These are phyloP conservation scores for Osmerus eperlanus DNA, from an alignment of 2,113 vertebrate species.

Conservation along the genomic window DNA sequence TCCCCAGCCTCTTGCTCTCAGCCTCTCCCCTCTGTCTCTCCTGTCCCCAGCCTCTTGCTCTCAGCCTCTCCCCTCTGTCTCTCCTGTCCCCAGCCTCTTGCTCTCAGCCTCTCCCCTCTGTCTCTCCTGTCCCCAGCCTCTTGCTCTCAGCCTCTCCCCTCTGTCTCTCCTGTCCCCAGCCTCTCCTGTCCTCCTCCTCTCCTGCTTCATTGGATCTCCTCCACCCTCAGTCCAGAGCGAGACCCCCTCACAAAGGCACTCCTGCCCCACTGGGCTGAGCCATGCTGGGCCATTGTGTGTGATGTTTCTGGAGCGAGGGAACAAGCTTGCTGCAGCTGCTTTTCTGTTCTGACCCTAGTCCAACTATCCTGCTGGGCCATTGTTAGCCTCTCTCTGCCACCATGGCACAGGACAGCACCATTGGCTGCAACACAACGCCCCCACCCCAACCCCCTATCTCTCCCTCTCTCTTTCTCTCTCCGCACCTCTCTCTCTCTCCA, in stretches of 20 bases:
- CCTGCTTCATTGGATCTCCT: slow-evolving; percentile 8
- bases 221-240: slow-evolving; percentile 15
- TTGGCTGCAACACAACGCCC: slow-evolving; percentile 45
- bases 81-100: no score
- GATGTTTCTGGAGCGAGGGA: background rate
- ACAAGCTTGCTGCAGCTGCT: slow-evolving; percentile 54
- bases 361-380: slow-evolving; percentile 66
- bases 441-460: slow-evolving; percentile 38
- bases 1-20: no score
- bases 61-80: no score
- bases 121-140: no score
- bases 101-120: no score
- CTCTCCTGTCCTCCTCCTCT: background rate
- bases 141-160: no score
- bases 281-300: slow-evolving; percentile 48
- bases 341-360: slow-evolving; percentile 43
- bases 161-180: no score
- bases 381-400: slow-evolving; percentile 58
- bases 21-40: no score
- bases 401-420: slow-evolving; percentile 50
- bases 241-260: slow-evolving; percentile 22
- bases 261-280: slow-evolving; percentile 54
- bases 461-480: slow-evolving; percentile 10
- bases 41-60: no score
- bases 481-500: no score